phyloP scores from a whole-genome alignment of 2,888 invertebrate genomes.

The Polydrusus cervinus region DNA sequence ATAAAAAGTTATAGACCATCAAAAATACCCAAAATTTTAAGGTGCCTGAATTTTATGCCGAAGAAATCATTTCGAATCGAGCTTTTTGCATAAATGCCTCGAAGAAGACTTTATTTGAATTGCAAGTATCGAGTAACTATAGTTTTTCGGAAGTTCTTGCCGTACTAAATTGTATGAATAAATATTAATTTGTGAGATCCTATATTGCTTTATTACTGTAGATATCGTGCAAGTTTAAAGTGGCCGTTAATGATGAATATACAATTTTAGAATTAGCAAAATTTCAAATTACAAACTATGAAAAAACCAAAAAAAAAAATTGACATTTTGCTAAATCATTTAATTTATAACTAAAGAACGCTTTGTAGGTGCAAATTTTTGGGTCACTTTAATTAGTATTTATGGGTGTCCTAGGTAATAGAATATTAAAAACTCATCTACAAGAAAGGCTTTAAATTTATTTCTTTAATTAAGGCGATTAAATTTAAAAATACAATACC shows the following conservation, averaged over 20 bases:
- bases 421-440: no score
- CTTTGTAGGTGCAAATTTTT: slow-evolving; percentile 21
- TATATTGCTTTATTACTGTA: slow-evolving; percentile 68
- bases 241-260: slow-evolving; percentile 18
- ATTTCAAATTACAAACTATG: neutral
- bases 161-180: slow-evolving; percentile 40
- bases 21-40: no score
- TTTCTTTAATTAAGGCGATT: neutral
- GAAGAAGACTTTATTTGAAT: no score
- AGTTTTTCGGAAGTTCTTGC: no score
- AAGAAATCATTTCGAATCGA: no score
- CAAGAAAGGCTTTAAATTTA: no score
- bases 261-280: neutral
- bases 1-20: no score
- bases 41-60: no score
- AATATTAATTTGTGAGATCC: slow-evolving; percentile 67
- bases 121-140: no score
- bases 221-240: slow-evolving; percentile 31
- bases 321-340: slow-evolving; percentile 1
- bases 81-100: no score
- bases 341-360: neutral
- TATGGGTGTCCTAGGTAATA: slow-evolving; percentile 35
- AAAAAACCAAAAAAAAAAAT: neutral
- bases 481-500: neutral
- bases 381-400: slow-evolving; percentile 22